Evolutionary conservation across 1,140 invertebrate genomes (phyloP).

Genomic region (Cheumatopsyche charites): DNA sequence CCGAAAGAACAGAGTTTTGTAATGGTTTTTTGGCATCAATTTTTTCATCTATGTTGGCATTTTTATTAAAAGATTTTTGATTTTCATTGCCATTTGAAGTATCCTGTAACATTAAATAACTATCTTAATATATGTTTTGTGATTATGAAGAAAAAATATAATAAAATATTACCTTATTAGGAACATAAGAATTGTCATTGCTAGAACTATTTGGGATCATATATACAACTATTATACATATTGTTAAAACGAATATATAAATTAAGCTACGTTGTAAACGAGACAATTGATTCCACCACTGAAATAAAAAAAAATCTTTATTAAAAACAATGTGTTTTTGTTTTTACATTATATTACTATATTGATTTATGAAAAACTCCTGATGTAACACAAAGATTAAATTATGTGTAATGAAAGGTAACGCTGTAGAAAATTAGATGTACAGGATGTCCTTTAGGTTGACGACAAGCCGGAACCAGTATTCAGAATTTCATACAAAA

Average conservation of each 20-base stretch:
- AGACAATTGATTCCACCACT: slow-evolving; percentile 87
- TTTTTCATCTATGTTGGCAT: not conserved
- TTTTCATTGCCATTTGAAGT: not conserved
- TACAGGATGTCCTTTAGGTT: no score
- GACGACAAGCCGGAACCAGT: no score
- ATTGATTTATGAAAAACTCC: no score
- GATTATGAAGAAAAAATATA: not conserved
- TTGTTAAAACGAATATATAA: slow-evolving; percentile 60
- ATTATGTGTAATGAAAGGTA: no score
- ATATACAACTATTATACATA: slow-evolving; percentile 40
- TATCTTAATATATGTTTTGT: not conserved
- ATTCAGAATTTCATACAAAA: no score
- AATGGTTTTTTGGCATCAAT: not conserved
- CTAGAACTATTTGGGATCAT: slow-evolving; percentile 32
- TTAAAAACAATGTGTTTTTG: not conserved
- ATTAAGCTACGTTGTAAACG: slow-evolving; percentile 78
- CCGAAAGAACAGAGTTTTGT: not conserved
- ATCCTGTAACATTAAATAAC: not conserved
- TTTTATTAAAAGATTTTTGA: not conserved
- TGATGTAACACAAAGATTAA: no score
- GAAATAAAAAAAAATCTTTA: slow-evolving; percentile 50
- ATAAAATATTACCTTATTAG: not conserved
- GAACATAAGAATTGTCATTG: not conserved
- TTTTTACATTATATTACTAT: no score
- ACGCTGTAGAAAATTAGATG: no score